Evolutionary conservation across 2,113 vertebrate genomes (phyloP).

Genomic region (Zosterops hypoxanthus): DNA sequence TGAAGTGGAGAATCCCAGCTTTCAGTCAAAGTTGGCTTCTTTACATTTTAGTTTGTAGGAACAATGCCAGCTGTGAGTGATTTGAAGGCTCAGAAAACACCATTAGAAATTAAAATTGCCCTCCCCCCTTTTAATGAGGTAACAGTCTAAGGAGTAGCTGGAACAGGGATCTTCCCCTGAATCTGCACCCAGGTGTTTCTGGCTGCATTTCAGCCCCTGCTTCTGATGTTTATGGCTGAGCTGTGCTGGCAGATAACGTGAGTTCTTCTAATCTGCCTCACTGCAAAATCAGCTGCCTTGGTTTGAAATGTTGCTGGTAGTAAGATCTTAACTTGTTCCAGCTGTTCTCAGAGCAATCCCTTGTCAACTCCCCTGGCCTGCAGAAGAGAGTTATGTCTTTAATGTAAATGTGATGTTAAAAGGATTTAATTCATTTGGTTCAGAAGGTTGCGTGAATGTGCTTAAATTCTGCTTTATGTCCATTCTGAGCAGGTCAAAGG

Average conservation of each 20-base stretch:
- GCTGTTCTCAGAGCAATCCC: not conserved
- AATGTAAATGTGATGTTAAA: not conserved
- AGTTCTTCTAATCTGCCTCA: not conserved
- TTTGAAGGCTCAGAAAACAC: not conserved
- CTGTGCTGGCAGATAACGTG: not conserved
- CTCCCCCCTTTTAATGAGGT: not conserved
- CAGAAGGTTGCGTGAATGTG: not conserved
- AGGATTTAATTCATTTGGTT: not conserved
- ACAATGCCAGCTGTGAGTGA: not conserved
- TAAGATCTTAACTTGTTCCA: conserved; percentile 11
- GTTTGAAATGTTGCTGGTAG: not conserved
- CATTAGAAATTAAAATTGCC: not conserved
- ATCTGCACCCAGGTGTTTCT: not conserved
- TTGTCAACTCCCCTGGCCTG: not conserved
- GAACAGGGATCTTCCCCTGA: not conserved
- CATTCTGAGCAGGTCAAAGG: not conserved
- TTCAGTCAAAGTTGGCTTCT: not conserved
- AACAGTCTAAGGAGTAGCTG: not conserved
- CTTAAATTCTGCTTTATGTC: not conserved
- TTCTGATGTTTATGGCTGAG: not conserved
- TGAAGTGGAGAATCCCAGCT: not conserved
- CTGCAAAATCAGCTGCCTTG: not conserved
- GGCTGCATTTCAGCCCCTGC: not conserved
- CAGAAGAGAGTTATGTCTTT: not conserved
- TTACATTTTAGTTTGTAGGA: not conserved